phyloP scores from a whole-genome alignment of 2,888 invertebrate genomes.

The Mycalesis mineus region DNA sequence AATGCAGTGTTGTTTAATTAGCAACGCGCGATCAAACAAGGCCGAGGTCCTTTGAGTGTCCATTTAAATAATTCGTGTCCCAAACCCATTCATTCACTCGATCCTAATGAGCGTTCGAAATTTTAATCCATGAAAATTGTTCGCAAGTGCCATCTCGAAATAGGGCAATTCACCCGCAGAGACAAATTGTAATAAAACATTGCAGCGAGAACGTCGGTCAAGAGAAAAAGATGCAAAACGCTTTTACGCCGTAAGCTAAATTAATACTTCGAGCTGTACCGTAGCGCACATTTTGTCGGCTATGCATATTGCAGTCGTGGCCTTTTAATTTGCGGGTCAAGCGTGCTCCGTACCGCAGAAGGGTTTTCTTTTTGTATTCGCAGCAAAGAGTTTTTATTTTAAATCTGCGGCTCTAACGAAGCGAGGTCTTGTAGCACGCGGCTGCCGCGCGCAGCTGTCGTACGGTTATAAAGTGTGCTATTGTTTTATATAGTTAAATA shows the following conservation, averaged over 20 bases:
- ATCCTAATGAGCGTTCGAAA: constrained; percentile 47
- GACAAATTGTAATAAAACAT: constrained; percentile 71
- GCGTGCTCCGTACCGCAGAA: constrained; percentile 52
- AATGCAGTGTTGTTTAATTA: constrained; percentile 4
- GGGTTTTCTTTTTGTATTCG: constrained; percentile 62
- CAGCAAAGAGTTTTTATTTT: constrained; percentile 64
- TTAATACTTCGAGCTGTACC: constrained; percentile 44
- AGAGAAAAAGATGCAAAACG: constrained; percentile 39
- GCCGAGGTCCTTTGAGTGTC: constrained; percentile 15
- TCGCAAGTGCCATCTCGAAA: constrained; percentile 60
- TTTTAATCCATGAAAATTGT: constrained; percentile 59
- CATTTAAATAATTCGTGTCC: constrained; percentile 20
- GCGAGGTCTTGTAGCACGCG: constrained; percentile 61
- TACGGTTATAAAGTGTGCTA: constrained; percentile 23
- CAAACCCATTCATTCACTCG: constrained; percentile 24
- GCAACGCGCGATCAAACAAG: neutral
- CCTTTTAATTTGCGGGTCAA: constrained; percentile 52
- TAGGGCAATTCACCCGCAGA: constrained; percentile 71
- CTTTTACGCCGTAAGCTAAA: constrained; percentile 36
- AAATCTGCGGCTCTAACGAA: constrained; percentile 72
- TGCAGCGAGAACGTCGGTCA: constrained; percentile 34
- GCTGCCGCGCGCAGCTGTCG: constrained; percentile 50
- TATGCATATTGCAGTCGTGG: constrained; percentile 32
- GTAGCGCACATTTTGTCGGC: constrained; percentile 43
- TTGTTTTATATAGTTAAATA: constrained; percentile 20